phyloP scores from a whole-genome alignment of 1,140 invertebrate genomes.

The Saxidomus purpurata region DNA sequence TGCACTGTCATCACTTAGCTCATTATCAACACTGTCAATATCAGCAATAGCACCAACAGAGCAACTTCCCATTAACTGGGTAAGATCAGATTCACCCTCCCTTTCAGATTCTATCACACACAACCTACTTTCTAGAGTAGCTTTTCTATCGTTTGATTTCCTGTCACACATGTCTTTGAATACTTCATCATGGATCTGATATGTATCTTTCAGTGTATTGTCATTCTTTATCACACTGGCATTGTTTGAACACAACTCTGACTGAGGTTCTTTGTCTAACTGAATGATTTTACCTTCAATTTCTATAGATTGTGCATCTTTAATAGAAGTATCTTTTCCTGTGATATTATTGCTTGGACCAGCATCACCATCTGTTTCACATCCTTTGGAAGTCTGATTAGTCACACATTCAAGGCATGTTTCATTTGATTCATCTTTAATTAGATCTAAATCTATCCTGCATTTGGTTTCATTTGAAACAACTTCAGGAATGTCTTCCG shows the following conservation, averaged over 20 bases:
- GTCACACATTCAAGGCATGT: neutral
- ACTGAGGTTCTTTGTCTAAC: too few relatives aligned
- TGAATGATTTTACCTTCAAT: too few relatives aligned
- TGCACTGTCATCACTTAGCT: slow-evolving; percentile 51
- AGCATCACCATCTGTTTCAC: neutral
- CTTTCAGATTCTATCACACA: slow-evolving; percentile 27
- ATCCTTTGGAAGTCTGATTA: neutral
- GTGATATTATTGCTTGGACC: too few relatives aligned
- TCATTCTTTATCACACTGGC: too few relatives aligned
- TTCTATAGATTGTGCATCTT: too few relatives aligned
- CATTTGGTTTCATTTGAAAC: neutral
- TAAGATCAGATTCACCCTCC: neutral
- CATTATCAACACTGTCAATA: neutral
- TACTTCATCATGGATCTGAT: neutral
- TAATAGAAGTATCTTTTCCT: too few relatives aligned
- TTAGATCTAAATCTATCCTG: neutral
- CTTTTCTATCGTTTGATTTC: slow-evolving; percentile 25
- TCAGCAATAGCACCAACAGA: neutral
- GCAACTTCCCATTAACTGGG: neutral
- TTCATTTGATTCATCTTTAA: neutral
- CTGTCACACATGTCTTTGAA: neutral
- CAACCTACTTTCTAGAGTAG: slow-evolving; percentile 17
- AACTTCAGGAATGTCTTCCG: neutral
- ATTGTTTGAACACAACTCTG: too few relatives aligned
- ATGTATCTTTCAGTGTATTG: neutral